Conservation (phyloP, 64 coral and sea anemone species). For the Cladopsammia gracilis region DNA sequence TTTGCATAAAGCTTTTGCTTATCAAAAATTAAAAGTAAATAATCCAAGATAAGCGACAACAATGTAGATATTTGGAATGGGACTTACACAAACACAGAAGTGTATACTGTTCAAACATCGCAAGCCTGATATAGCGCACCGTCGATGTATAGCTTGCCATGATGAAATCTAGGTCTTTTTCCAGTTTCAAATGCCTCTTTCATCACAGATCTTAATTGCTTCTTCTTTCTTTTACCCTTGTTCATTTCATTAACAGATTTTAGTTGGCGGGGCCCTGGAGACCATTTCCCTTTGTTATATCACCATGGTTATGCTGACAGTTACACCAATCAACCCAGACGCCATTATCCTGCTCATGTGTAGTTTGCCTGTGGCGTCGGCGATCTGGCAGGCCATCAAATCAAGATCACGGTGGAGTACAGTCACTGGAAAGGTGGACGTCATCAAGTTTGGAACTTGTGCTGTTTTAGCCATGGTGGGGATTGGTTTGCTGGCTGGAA, state of each 20-base stretch:
- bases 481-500: background rate
- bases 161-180: too few relatives aligned
- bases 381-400: constrained; percentile 16
- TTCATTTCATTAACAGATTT: constrained; percentile 24
- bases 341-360: constrained; percentile 35
- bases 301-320: constrained; percentile 15
- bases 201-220: too few relatives aligned
- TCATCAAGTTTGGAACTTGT: background rate
- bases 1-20: too few relatives aligned
- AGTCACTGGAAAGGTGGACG: background rate
- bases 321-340: background rate
- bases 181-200: too few relatives aligned
- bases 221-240: too few relatives aligned
- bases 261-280: constrained; percentile 42
- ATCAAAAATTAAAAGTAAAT: too few relatives aligned
- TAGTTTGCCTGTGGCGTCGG: constrained; percentile 13
- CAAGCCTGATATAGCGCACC: too few relatives aligned
- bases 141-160: too few relatives aligned
- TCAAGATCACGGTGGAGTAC: constrained; percentile 18
- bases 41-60: too few relatives aligned
- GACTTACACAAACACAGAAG: too few relatives aligned
- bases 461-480: constrained; percentile 30
- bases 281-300: constrained; percentile 43
- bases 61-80: too few relatives aligned
- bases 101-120: too few relatives aligned